Base-by-base conservation (phyloP, 2,113 vertebrate genomes). In the Tychaedon coryphoeus region DNA sequence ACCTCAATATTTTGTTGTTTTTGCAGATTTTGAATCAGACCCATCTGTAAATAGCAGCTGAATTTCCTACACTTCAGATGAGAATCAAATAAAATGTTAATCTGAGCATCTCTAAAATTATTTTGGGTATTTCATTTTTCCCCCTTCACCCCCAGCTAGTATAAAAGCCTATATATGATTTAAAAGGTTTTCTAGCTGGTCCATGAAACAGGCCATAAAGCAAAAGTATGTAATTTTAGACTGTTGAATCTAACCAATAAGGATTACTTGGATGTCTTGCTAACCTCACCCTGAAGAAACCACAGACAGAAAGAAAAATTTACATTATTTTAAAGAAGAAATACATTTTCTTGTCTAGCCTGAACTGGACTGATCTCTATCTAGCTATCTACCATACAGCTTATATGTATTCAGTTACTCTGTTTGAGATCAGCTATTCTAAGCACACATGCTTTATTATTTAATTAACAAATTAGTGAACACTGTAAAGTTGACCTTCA, bases 381-480 rank as follows among this genome's bases (percentile, higher is more conserved):
- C 20, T 51, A 33, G 11, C 28, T 73, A 70, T 26, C 9, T 86
- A 43, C 36, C 28, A 14, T 18, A 73, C 17, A 17, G 33, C 11
- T 28, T 50, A 17, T 26, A 83, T 28, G 5, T 19, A 88, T 77
- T 66, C 50, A 54, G 10, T 33, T 66, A 38, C 24, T 78, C 47
- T 72, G 4, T 33, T 78, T 12, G 29, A 87, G 3, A 84, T 50
- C n/a, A 81, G 15, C 43, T 85, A 75, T 75, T 79, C 50, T 75
- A 75, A 91, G 53, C 16, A 48, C 2, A 4, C 8, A 45, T 10
- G 31, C 3, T 8, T 71, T 53, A 34, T 33, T 72, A 87, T 65
- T 71, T 93, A 82, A 87, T 87, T 87, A 82, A 64, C 6, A 72
- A 78, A 91, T 53, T 38, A 81, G 8, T n/a, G 31, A 90, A 29